phyloP scores from a whole-genome alignment of 2,888 invertebrate species.

The Macrosiphum euphorbiae region DNA sequence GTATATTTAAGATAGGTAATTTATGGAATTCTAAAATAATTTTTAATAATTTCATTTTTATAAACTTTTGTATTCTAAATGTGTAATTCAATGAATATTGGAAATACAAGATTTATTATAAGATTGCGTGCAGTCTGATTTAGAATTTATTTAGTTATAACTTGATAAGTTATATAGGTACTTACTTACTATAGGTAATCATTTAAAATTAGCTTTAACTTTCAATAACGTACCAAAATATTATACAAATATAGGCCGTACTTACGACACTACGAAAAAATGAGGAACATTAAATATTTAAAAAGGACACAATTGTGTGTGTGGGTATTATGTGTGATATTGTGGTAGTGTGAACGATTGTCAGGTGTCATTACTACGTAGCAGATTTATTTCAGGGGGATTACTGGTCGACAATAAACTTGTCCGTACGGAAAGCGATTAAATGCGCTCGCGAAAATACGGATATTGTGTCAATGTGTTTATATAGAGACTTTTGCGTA shows the following conservation, averaged over 20 bases:
- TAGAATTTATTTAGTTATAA: not conserved
- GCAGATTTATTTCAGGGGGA: slow-evolving; percentile 55
- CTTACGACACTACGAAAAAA: not conserved
- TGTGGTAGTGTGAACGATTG: slow-evolving; percentile 31
- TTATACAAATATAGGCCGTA: not conserved
- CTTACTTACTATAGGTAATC: not conserved
- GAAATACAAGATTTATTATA: not conserved
- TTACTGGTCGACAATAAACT: slow-evolving; percentile 58
- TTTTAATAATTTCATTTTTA: not conserved
- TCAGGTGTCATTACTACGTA: slow-evolving; percentile 23
- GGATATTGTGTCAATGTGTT: slow-evolving; percentile 28
- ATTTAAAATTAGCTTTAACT: not conserved
- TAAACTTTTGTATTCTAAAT: not conserved
- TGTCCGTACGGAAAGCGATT: slow-evolving; percentile 48
- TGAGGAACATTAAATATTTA: not conserved
- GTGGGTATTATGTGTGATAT: not conserved
- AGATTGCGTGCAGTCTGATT: not conserved
- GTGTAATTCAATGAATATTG: not conserved
- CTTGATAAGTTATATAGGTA: too few relatives aligned
- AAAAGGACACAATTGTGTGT: not conserved
- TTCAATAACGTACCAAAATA: not conserved
- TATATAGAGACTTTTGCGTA: not conserved
- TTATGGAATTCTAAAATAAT: not conserved
- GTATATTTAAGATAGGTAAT: not conserved
- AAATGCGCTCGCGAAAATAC: slow-evolving; percentile 32